These are phyloP conservation scores for Solen grandis DNA, from an alignment of 1,140 invertebrate species.

Conservation along the genomic window DNA sequence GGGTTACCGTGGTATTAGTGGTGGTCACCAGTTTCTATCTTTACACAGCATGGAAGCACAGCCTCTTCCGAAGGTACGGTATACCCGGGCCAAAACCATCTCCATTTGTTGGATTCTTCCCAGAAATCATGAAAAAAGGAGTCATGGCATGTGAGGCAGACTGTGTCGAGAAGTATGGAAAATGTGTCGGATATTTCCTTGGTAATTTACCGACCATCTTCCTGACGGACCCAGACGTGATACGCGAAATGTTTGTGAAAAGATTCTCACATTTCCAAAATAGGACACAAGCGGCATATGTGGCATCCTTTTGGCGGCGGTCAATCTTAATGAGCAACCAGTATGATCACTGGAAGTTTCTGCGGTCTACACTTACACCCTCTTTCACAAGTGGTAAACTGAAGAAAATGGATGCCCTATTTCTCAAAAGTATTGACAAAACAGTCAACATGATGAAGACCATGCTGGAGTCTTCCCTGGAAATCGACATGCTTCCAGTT, in stretches of 20 bases:
- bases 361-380: conserved; percentile 41
- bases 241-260: conserved; percentile 41
- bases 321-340: conserved; percentile 22
- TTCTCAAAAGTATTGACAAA: not conserved
- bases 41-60: conserved; percentile 39
- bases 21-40: conserved; percentile 23
- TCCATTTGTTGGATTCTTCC: conserved; percentile 33
- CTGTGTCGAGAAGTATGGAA: conserved; percentile 25
- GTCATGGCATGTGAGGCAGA: conserved; percentile 28
- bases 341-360: conserved; percentile 32
- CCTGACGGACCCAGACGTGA: conserved; percentile 42
- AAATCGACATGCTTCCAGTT: conserved; percentile 16
- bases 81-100: conserved; percentile 8
- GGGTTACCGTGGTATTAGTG: conserved; percentile 11
- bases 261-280: conserved; percentile 4
- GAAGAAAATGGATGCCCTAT: conserved; percentile 38
- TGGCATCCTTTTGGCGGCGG: conserved; percentile 17
- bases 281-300: conserved; percentile 9
- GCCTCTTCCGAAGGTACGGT: conserved; percentile 26
- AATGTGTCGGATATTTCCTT: conserved; percentile 42
- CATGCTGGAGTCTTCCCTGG: not conserved
- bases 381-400: conserved; percentile 40
- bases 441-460: not conserved
- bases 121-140: conserved; percentile 19
- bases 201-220: conserved; percentile 41